Percentiles rank a stretch among this genome's conserved stretches.
Conservation (phyloP, 2,888 invertebrate species). For the Drosophila niveifrons region DNA sequence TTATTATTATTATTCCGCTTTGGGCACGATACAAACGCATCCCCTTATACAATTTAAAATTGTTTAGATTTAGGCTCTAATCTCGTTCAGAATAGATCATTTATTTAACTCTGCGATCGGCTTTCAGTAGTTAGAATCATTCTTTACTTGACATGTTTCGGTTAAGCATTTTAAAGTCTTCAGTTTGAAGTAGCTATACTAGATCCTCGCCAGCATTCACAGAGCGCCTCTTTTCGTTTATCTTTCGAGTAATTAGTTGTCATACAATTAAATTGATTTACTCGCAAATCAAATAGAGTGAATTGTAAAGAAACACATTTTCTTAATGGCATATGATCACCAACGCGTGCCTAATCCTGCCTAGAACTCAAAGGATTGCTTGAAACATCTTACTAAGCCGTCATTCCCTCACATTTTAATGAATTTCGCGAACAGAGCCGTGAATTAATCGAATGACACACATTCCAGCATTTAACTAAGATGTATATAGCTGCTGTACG, state of each 20-base stretch:
- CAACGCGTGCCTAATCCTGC: conserved; percentile 27
- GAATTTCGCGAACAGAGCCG: too few species aligned
- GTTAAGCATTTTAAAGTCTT: too few species aligned
- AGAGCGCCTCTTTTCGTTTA: background rate
- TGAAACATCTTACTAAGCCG: background rate
- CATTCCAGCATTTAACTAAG: background rate
- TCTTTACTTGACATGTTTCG: background rate
- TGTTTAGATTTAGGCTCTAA: background rate
- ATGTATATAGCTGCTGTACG: background rate
- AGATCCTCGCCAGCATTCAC: background rate
- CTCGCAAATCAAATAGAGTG: background rate
- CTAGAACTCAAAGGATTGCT: background rate
- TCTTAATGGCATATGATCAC: background rate
- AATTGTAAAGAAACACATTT: background rate
- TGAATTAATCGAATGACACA: background rate
- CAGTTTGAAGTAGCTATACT: background rate
- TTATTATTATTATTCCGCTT: background rate
- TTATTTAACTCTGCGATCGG: background rate
- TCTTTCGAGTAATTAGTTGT: background rate
- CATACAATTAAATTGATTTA: background rate
- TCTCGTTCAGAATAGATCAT: background rate
- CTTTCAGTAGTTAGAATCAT: background rate
- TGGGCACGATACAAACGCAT: background rate
- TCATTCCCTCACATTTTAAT: background rate
- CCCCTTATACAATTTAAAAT: background rate